Evolutionary conservation across 2,113 vertebrate species (phyloP).

Genomic region (Crotalus tigris): DNA sequence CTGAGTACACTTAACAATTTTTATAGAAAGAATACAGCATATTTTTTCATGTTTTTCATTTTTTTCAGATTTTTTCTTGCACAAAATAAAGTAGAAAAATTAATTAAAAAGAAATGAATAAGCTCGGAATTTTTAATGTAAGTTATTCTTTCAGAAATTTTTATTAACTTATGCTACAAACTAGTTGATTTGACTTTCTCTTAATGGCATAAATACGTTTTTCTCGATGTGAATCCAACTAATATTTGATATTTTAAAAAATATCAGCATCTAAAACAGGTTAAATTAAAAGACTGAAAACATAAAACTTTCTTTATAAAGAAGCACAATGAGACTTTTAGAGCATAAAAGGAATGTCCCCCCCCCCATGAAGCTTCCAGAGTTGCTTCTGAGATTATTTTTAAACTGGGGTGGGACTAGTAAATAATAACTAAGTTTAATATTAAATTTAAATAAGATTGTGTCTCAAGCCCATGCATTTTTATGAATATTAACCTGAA

Average conservation of each 20-base stretch:
- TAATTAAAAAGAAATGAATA: neutral
- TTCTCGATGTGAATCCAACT: neutral
- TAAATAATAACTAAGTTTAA: neutral
- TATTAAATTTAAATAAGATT: neutral
- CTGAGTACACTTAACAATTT: neutral
- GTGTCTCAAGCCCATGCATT: neutral
- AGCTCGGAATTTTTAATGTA: neutral
- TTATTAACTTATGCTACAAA: neutral
- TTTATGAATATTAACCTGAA: neutral
- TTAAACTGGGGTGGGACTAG: neutral
- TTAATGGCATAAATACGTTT: neutral
- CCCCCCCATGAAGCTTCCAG: neutral
- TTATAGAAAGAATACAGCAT: neutral
- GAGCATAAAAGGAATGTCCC: neutral
- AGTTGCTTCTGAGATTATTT: neutral
- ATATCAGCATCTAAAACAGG: neutral
- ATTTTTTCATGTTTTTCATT: neutral
- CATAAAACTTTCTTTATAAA: neutral
- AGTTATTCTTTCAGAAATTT: neutral
- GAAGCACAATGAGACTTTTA: neutral
- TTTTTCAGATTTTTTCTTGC: neutral
- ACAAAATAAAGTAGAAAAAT: neutral
- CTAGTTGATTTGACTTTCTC: neutral
- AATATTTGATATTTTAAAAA: neutral
- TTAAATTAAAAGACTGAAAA: neutral